Evolutionary conservation across 35 echinoderm and acorn worm species (phyloP).

Genomic region (Apostichopus japonicus): DNA sequence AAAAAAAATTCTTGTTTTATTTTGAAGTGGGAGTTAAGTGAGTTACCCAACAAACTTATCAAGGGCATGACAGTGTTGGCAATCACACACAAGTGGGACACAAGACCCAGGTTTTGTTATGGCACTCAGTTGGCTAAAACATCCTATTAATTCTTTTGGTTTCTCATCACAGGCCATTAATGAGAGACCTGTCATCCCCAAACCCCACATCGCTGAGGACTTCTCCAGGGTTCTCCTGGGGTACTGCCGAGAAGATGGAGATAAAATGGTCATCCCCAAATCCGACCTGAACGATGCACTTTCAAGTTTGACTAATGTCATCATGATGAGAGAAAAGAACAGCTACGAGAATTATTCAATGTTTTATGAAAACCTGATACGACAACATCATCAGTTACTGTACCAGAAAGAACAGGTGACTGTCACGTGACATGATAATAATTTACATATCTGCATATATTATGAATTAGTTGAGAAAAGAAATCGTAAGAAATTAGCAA

Average conservation of each 20-base stretch:
- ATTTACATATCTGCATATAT: not conserved
- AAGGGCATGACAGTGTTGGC: too few species aligned
- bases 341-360: conserved; percentile 98
- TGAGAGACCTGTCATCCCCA: conserved; percentile 85
- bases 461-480: not conserved
- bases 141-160: not conserved
- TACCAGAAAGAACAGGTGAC: conserved; percentile 93
- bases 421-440: not conserved
- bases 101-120: too few species aligned
- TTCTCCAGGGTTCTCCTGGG: conserved; percentile 78
- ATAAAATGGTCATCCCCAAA: conserved; percentile 61
- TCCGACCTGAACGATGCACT: conserved; percentile 82
- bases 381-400: conserved; percentile 94
- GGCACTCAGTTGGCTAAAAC: too few species aligned
- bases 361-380: conserved; percentile 96
- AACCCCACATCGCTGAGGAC: conserved; percentile 96
- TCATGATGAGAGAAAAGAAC: conserved; percentile 85
- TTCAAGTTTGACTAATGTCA: conserved; percentile 67
- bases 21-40: too few species aligned
- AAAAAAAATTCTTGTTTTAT: too few species aligned
- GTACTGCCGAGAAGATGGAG: conserved; percentile 33
- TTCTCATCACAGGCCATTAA: conserved; percentile 78
- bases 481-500: too few species aligned
- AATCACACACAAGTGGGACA: too few species aligned
- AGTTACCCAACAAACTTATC: too few species aligned